Percentiles rank a stretch among this genome's conserved stretches.
Conservation (phyloP, 2,888 invertebrate species). For the Ectobius pallidus region DNA sequence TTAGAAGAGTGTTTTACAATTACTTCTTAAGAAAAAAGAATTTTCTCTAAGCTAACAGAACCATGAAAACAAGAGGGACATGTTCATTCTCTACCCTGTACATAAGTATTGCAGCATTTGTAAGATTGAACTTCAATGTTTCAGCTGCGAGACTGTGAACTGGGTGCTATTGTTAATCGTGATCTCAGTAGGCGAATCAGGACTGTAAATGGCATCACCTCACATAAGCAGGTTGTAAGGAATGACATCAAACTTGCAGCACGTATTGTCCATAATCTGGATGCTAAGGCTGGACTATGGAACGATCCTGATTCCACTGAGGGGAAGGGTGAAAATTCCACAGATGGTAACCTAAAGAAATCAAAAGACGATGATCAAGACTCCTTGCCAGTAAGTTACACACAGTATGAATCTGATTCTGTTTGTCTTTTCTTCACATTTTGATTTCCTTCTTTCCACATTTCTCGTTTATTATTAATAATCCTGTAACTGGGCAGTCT, state of each 20-base stretch:
- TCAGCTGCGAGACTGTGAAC: slow-evolving; percentile 86
- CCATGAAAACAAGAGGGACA: no score
- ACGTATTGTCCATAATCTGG: slow-evolving; percentile 88
- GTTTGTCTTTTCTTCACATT: background rate
- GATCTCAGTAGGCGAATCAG: slow-evolving; percentile 94
- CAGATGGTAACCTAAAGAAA: slow-evolving; percentile 31
- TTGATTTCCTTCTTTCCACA: no score
- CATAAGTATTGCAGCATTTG: no score
- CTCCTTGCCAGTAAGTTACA: slow-evolving; percentile 34
- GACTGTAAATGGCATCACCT: slow-evolving; percentile 87
- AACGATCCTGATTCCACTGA: slow-evolving; percentile 50
- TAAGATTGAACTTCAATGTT: no score
- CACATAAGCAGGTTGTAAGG: slow-evolving; percentile 85
- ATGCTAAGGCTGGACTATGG: slow-evolving; percentile 85
- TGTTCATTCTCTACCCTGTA: no score
- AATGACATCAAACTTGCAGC: slow-evolving; percentile 93
- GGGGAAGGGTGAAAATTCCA: background rate
- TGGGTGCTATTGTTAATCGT: slow-evolving; percentile 95
- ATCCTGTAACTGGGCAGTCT: no score
- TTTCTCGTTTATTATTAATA: no score
- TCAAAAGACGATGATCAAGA: slow-evolving; percentile 16
- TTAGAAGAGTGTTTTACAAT: no score
- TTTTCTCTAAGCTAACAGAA: no score
- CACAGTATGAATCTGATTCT: background rate
- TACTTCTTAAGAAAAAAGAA: no score